Evolutionary conservation across 2,113 vertebrate species (phyloP).

Genomic region (Herpetotheres cachinnans): DNA sequence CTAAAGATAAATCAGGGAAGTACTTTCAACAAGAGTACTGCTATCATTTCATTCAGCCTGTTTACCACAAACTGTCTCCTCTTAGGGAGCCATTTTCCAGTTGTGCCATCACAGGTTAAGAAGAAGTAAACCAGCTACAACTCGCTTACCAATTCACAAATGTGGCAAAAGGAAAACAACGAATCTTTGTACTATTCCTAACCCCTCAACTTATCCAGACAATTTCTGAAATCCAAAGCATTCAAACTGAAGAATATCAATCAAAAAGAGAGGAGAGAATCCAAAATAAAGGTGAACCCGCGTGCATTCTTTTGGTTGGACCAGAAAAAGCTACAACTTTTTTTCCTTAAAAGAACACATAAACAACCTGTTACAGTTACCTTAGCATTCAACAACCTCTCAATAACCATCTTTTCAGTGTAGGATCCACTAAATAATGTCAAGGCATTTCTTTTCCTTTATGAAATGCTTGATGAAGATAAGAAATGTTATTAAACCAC

Average conservation of each 20-base stretch:
- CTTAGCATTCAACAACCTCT: background rate
- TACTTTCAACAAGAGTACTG: background rate
- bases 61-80: background rate
- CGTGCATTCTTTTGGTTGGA: accelerated
- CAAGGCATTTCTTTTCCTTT: background rate
- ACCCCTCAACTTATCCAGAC: background rate
- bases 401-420: background rate
- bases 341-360: background rate
- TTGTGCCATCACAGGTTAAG: background rate
- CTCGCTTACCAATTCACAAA: background rate
- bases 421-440: background rate
- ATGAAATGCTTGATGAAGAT: background rate
- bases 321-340: background rate
- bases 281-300: background rate
- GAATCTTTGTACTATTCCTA: background rate
- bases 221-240: background rate
- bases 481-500: background rate
- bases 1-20: background rate
- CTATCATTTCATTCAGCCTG: background rate
- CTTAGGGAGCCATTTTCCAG: background rate
- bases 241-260: background rate
- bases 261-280: background rate
- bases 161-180: background rate
- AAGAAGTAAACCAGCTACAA: background rate
- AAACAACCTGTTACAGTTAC: background rate